Conservation (phyloP, 64 coral and sea anemone species). For the Cladopsammia gracilis region DNA sequence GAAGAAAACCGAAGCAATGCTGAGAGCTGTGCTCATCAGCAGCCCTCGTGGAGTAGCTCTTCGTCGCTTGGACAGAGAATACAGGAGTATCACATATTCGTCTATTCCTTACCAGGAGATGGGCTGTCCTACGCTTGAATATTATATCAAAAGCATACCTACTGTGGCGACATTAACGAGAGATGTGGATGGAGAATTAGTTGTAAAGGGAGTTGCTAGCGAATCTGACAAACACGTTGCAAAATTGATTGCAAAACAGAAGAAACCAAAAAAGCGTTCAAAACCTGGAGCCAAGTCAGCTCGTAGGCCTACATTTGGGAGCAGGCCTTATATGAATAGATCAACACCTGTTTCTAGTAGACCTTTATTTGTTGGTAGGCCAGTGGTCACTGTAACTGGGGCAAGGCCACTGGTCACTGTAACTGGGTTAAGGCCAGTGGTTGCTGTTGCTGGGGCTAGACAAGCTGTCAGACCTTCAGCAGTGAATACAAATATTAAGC, state of each 20-base stretch:
- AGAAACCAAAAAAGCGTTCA: constrained; percentile 77
- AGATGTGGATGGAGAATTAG: constrained; percentile 73
- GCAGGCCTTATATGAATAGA: no score
- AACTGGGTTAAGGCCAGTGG: not conserved
- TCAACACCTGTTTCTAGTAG: not conserved
- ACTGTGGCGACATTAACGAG: constrained; percentile 73
- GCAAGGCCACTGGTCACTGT: no score
- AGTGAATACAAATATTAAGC: not conserved
- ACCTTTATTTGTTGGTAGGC: constrained; percentile 2
- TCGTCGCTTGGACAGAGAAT: constrained; percentile 69
- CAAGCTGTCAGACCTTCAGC: not conserved
- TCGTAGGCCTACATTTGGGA: not conserved
- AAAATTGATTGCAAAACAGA: constrained; percentile 93
- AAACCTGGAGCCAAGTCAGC: constrained; percentile 52
- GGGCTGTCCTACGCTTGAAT: constrained; percentile 80
- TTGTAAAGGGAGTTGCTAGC: constrained; percentile 83
- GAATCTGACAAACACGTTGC: constrained; percentile 93
- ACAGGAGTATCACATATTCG: constrained; percentile 65
- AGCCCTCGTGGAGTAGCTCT: constrained; percentile 83
- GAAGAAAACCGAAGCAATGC: constrained; percentile 88
- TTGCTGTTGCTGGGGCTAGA: not conserved
- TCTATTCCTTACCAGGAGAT: constrained; percentile 77
- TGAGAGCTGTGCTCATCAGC: constrained; percentile 94
- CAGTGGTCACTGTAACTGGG: not conserved
- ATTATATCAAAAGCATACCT: constrained; percentile 81